Percentiles rank a stretch among this genome's conserved stretches.
Evolutionary conservation across 2,113 vertebrate species (phyloP).

Genomic region (Epinephelus moara): DNA sequence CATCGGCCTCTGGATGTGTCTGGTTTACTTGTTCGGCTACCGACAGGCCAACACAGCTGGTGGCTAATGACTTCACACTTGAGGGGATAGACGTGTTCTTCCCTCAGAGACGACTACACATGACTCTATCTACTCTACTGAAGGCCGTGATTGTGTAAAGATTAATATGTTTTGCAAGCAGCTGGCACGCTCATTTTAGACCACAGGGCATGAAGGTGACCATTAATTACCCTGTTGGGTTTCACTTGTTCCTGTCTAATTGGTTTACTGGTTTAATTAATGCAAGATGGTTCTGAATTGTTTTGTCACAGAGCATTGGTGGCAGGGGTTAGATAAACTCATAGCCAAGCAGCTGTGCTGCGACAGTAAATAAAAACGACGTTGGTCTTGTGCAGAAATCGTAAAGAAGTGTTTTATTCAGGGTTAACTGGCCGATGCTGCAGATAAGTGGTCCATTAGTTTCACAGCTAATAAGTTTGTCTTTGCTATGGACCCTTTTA

Average conservation of each 20-base stretch:
- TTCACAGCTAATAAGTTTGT: conserved; percentile 41
- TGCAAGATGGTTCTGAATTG: conserved; percentile 22
- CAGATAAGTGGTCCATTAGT: conserved; percentile 38
- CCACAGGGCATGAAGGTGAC: conserved; percentile 56
- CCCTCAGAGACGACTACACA: conserved; percentile 32
- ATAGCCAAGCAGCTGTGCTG: conserved; percentile 23
- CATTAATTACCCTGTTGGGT: conserved; percentile 53
- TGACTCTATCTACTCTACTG: conserved; percentile 23
- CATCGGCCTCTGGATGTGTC: conserved; percentile 16
- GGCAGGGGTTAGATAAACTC: conserved; percentile 24
- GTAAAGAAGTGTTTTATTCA: conserved; percentile 32
- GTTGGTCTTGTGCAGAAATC: conserved; percentile 11
- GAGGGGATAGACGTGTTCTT: conserved; percentile 35
- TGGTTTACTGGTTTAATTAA: conserved; percentile 60
- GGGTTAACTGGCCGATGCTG: conserved; percentile 12
- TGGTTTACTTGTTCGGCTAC: conserved; percentile 45
- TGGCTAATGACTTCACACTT: conserved; percentile 64
- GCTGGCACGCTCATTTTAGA: conserved; percentile 56
- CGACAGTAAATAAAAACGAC: conserved; percentile 18
- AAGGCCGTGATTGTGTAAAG: conserved; percentile 38
- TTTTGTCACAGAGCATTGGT: conserved; percentile 31
- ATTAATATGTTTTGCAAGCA: conserved; percentile 43
- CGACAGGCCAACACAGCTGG: conserved; percentile 55
- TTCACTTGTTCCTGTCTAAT: conserved; percentile 49
- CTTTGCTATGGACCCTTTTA: conserved; percentile 23